Evolutionary conservation across 2,113 vertebrate species (phyloP).

Genomic region (Pseudopodoces humilis): DNA sequence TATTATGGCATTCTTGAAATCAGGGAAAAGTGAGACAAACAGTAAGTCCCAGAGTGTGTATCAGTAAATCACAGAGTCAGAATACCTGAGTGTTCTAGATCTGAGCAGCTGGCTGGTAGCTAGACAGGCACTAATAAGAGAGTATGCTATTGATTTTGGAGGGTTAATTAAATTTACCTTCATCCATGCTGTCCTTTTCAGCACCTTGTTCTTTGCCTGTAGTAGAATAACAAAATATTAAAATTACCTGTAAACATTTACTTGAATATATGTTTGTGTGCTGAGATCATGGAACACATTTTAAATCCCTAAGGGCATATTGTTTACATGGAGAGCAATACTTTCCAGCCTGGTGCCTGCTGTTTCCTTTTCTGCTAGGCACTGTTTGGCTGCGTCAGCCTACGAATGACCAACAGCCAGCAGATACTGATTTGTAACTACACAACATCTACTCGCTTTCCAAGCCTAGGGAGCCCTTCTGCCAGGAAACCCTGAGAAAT

Average conservation of each 20-base stretch:
- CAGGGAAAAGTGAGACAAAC: background rate
- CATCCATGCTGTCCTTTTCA: conserved; percentile 53
- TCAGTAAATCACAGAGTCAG: background rate
- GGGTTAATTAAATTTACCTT: conserved; percentile 53
- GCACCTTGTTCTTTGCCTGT: background rate
- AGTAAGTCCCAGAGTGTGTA: background rate
- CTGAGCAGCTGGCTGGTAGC: background rate
- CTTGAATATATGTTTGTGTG: background rate
- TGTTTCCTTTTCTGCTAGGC: background rate
- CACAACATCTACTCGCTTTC: background rate
- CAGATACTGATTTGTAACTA: background rate
- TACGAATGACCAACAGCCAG: background rate
- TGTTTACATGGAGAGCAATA: background rate
- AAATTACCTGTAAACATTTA: background rate
- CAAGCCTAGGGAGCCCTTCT: background rate
- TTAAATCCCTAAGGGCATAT: background rate
- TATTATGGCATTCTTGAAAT: background rate
- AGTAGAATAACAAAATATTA: background rate
- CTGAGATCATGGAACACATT: fast-evolving
- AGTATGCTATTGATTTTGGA: background rate
- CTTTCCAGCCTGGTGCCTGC: background rate
- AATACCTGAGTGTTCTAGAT: background rate
- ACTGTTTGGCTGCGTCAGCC: background rate
- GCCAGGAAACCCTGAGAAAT: background rate
- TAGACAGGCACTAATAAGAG: background rate